Evolutionary conservation across 1,140 invertebrate genomes (phyloP), one percentile per base, ranked within the genome.

Genomic region (Drosophila saltans): DNA sequence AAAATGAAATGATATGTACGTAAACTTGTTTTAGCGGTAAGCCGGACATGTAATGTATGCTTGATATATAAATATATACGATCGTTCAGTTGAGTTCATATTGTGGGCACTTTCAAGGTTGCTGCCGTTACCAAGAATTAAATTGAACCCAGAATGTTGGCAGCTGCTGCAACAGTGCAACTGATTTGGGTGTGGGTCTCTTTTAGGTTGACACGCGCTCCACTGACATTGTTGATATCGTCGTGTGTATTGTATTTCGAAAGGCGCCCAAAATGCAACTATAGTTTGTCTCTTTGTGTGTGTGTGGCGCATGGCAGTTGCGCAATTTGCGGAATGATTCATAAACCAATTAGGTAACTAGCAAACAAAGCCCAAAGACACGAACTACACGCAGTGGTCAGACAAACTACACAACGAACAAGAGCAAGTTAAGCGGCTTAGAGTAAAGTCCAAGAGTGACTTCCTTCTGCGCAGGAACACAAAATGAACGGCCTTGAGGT

Each of bases 221-320:
- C 45, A 52, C 45, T 52, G 45, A 52, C 45, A 52, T 24, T 24
- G 45, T 52, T 48, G 45, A 4, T 30, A 30, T 30, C 4, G 4
- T 0, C 6, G 33, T 36, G 6, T 36, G 33, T 36, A 7, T 36
- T 36, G 4, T 4, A 30, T 30, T 45, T 52, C 26, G 45, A 52
- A 52, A 52, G 45, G 45, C 45, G 45, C 45, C 45, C 45, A 52
- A 52, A 52, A 52, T 52, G 45, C 45, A 52, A 52, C 45, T 52
- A 16, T 16, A 52, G 45, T 52, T 52, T 24, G 45, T 52, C 45
- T 16, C 16, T 16, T 16, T 16, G 16, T 16, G 16, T 16, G 16
- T 52, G 2, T 52, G 8, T 52, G 45, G 45, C 45, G 26, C 45
- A 52, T 26, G 45, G 45, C 21, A 52, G 21, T 52, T 52, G 45